A percentile compares a stretch with the other conserved stretches of the same genome.
Conservation (phyloP, 2,888 invertebrate species). For the Labia minor region DNA sequence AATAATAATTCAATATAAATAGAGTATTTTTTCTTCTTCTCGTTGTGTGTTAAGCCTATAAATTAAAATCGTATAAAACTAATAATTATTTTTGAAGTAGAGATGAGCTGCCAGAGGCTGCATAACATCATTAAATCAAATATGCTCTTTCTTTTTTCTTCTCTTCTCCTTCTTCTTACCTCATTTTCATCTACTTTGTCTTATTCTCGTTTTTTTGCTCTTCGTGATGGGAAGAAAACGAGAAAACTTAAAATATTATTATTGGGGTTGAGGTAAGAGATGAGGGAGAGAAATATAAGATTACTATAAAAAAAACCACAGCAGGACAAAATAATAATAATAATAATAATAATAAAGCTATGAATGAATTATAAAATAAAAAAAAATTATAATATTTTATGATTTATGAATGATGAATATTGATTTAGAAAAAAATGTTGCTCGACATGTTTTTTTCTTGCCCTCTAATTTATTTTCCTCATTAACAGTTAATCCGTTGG, state of each 20-base stretch:
- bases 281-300: too few relatives aligned
- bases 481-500: conserved; percentile 13
- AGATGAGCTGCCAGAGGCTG: background rate
- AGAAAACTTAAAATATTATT: too few relatives aligned
- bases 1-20: background rate
- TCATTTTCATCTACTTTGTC: background rate
- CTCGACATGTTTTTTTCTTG: background rate
- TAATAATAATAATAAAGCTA: background rate
- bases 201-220: background rate
- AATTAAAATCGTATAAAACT: conserved; percentile 13
- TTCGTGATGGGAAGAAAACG: background rate
- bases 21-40: background rate
- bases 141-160: too few relatives aligned
- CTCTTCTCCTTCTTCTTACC: background rate
- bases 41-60: background rate
- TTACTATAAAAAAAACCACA: background rate
- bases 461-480: background rate
- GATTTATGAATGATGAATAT: conserved; percentile 13
- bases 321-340: too few relatives aligned
- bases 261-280: too few relatives aligned
- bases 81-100: background rate
- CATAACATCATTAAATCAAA: background rate
- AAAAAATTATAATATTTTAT: background rate
- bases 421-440: background rate
- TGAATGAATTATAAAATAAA: background rate